Conservation (phyloP, 2,888 invertebrate genomes). For the Pristionchus fissidentatus region DNA sequence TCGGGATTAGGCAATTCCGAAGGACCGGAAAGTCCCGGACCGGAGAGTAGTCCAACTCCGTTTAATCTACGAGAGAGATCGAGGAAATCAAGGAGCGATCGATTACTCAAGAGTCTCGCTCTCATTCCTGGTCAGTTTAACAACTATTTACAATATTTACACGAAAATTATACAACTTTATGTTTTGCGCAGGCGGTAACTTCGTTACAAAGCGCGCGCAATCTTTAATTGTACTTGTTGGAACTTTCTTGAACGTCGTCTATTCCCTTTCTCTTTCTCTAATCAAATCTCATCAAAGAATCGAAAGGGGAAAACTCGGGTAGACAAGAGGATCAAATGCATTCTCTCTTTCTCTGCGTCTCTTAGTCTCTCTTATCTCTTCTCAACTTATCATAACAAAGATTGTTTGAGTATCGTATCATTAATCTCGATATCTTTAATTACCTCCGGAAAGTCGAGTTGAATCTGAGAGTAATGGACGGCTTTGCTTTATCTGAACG, state of each 20-base stretch:
- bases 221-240: not conserved
- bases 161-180: too few relatives aligned
- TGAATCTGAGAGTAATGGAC: too few relatives aligned
- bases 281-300: conserved; percentile 12
- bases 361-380: too few relatives aligned
- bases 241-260: conserved; percentile 26
- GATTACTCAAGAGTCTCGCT: conserved; percentile 7
- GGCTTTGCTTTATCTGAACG: too few relatives aligned
- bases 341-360: conserved; percentile 7
- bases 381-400: conserved; percentile 29
- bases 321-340: not conserved
- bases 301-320: not conserved
- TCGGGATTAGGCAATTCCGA: not conserved
- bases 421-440: too few relatives aligned
- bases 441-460: too few relatives aligned
- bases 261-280: too few relatives aligned
- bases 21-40: conserved; percentile 1
- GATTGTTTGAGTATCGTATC: too few relatives aligned
- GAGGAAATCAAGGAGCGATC: conserved; percentile 9
- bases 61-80: not conserved
- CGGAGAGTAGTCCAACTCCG: not conserved
- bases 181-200: too few relatives aligned
- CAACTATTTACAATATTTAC: too few relatives aligned
- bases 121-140: not conserved
- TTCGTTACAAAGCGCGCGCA: not conserved